Conservation (phyloP, 2,888 invertebrate species). For the Schizotus pectinicornis region DNA sequence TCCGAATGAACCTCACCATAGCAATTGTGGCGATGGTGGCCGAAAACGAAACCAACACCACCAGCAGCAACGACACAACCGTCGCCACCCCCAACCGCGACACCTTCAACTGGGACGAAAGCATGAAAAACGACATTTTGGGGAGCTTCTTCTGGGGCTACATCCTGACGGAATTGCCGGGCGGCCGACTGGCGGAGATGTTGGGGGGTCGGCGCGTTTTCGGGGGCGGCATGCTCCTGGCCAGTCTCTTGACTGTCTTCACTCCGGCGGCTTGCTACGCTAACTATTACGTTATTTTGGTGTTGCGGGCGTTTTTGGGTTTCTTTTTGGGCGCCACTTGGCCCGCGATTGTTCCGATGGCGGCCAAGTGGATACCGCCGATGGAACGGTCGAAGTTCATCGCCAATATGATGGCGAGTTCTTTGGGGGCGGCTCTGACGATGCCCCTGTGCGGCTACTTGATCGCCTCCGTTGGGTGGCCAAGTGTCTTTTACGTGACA, state of each 20-base stretch:
- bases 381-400: conserved; percentile 92
- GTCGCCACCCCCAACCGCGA: conserved; percentile 40
- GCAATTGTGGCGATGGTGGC: conserved; percentile 85
- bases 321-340: conserved; percentile 79
- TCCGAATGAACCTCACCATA: conserved; percentile 85
- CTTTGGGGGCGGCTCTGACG: conserved; percentile 88
- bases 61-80: conserved; percentile 12
- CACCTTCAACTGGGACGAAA: conserved; percentile 78
- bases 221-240: conserved; percentile 84
- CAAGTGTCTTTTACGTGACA: conserved; percentile 88
- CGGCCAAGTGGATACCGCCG: conserved; percentile 93
- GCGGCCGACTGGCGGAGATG: conserved; percentile 83
- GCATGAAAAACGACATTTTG: conserved; percentile 79
- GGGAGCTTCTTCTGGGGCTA: conserved; percentile 95
- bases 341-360: conserved; percentile 93
- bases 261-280: conserved; percentile 78
- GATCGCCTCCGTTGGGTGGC: conserved; percentile 83
- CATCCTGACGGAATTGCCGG: conserved; percentile 86
- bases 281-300: conserved; percentile 73
- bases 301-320: conserved; percentile 68
- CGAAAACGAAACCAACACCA: conserved; percentile 46
- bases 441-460: conserved; percentile 87
- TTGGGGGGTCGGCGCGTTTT: conserved; percentile 84
- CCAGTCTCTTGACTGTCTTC: conserved; percentile 80
- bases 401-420: conserved; percentile 91